Evolutionary conservation across 2,113 vertebrate genomes (phyloP), one percentile per base, ranked within the genome.

Genomic region (Pluvianellus socialis): DNA sequence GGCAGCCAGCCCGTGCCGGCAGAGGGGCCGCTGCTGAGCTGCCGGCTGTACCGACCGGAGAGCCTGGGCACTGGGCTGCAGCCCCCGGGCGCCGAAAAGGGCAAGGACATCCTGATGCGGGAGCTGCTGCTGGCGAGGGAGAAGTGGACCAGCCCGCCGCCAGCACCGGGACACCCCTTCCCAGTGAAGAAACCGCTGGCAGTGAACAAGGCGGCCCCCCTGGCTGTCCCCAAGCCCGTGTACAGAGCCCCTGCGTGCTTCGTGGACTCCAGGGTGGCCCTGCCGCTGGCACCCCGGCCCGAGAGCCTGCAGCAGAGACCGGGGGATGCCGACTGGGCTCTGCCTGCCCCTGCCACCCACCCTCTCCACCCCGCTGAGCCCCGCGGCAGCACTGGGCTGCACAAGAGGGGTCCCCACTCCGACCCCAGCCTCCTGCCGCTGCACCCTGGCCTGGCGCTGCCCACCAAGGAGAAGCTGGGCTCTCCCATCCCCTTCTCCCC

Each of bases 141-240:
- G 79, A 98, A 96, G 77, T 95, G 98, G 92, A 73, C 90, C 20
- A 82, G 96, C 49, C 98, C 96, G 27, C 83, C 77, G 0, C 80
- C 83, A 3, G 94, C 92, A 9, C 97, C 86, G 9, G 95, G 97
- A 63, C 98, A 98, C 7, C 67, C 96, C 28, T 96, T 96, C 73
- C 71, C 76, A 0, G n/a, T 92, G 61, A 96, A 94, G 58, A 93
- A 96, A 9, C 81, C 97, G 2, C 72, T 63, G 35, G 55, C 52
- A 19, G 44, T 96, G 38, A 96, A 87, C 85, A 98, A 97, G 86
- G 82, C 61, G 6, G 35, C 97, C 35, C 96, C 97, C 14, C 65
- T 99, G 73, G 98, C 98, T 0, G 95, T 99, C 20, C 99, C 99
- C 70, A 99, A 97, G 72, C 99, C 99, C 0, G 74, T 99, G 68